These are phyloP conservation scores for Pollachius pollachius DNA, from an alignment of 2,113 vertebrate species.

Conservation along the genomic window DNA sequence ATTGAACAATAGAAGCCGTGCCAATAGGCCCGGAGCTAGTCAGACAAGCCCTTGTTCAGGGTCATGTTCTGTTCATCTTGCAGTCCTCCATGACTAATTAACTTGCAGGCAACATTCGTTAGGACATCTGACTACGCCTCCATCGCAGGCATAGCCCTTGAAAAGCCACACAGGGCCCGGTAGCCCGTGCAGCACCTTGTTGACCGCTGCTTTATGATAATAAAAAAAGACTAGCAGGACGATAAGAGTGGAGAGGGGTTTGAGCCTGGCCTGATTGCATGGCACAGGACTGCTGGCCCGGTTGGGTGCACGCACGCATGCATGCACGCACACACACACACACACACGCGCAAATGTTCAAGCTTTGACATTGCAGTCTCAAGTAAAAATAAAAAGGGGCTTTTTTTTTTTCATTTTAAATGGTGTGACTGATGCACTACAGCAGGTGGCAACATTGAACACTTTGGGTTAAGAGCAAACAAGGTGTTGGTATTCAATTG, in stretches of 20 bases:
- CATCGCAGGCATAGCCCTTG: constrained; percentile 44
- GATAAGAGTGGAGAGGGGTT: too few species aligned
- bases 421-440: constrained; percentile 27
- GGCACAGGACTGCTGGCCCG: too few species aligned
- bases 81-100: constrained; percentile 72
- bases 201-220: too few species aligned
- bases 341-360: too few species aligned
- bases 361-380: too few species aligned
- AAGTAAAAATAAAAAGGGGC: too few species aligned
- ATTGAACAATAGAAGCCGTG: constrained; percentile 73
- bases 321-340: too few species aligned
- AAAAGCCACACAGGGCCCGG: constrained; percentile 32
- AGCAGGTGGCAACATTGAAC: constrained; percentile 55
- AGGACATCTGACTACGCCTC: constrained; percentile 64
- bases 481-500: constrained; percentile 13
- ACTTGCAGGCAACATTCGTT: constrained; percentile 62
- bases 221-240: too few species aligned
- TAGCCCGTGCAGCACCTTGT: too few species aligned
- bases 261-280: too few species aligned
- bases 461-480: not conserved
- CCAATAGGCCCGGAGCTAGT: constrained; percentile 66
- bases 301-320: too few species aligned
- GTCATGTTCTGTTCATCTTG: constrained; percentile 67
- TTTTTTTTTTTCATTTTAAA: not conserved
- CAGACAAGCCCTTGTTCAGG: constrained; percentile 70